These are phyloP conservation scores for Drosophila putrida DNA, from an alignment of 2,888 invertebrate genomes.

Conservation along the genomic window DNA sequence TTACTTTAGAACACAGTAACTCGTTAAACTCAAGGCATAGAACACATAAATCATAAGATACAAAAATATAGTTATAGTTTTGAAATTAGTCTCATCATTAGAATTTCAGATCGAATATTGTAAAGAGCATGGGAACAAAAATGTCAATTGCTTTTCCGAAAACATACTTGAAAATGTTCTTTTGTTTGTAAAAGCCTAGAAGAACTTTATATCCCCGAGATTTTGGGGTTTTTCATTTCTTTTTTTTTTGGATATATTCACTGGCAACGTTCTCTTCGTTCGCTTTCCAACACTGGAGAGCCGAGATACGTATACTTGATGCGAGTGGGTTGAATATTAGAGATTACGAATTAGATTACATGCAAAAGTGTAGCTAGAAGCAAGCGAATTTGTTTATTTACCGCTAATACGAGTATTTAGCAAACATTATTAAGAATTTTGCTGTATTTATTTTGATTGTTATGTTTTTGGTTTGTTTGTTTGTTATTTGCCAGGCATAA, in stretches of 20 bases:
- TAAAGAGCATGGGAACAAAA: constrained; percentile 51
- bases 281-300: constrained; percentile 22
- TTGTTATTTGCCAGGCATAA: constrained; percentile 57
- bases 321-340: constrained; percentile 54
- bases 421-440: constrained; percentile 41
- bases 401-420: constrained; percentile 41
- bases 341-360: constrained; percentile 60
- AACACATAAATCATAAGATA: constrained; percentile 60
- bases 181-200: constrained; percentile 86
- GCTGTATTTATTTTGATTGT: constrained; percentile 9
- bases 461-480: constrained; percentile 15
- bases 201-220: constrained; percentile 73
- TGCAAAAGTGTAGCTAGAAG: constrained; percentile 77
- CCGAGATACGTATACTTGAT: constrained; percentile 55
- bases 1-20: constrained; percentile 60
- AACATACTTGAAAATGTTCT: constrained; percentile 76
- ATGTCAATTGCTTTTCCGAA: constrained; percentile 55
- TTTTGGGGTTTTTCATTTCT: constrained; percentile 15
- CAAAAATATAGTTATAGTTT: constrained; percentile 31
- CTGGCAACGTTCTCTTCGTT: constrained; percentile 66
- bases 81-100: constrained; percentile 40
- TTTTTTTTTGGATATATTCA: constrained; percentile 82
- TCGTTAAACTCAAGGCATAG: constrained; percentile 66
- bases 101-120: constrained; percentile 59
- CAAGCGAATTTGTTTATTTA: constrained; percentile 68